Evolutionary conservation across 2,113 vertebrate genomes (phyloP), one percentile per base, ranked within the genome.

Genomic region (Salminus brasiliensis): DNA sequence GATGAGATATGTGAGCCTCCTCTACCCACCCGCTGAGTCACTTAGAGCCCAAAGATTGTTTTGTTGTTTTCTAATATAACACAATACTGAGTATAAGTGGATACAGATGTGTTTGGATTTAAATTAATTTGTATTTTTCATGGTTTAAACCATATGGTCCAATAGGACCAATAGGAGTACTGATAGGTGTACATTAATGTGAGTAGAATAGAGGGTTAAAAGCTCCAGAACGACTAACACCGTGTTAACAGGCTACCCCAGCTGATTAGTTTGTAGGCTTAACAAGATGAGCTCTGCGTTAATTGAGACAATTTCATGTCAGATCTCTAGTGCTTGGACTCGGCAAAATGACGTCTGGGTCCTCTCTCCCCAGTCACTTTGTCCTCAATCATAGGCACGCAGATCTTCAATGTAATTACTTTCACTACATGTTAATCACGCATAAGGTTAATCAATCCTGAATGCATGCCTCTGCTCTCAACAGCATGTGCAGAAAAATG

Each of bases 301-400:
- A 81, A 79, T 79, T 73, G 76, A 78, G 70, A 74, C 39, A 67
- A 23, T 72, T 74, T 78, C 57, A 52, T 78, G 75, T 82, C 70
- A 81, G 52, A 74, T 84, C 75, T 72, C 75, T 49, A 67, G 79
- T 59, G 41, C 32, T 65, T 53, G 65, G 32, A 52, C 39, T 70
- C 10, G 18, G 53, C 49, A 69, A 43, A 74, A 53, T 55, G 53
- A 63, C 25, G 34, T 34, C 45, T 74, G 21, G 53, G 70, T 69
- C 43, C 11, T 59, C 29, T 78, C 53, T 78, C 18, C 59, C 49
- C 49, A 57, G 75, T 41, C 32, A 43, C 21, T 32, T 25, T 15
- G 34, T 67, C 72, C 52, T 63, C 16, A 53, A 30, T 72, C 47
- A 76, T 30, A 52, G 29, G 21, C 21, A 60, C 29, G 41, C 32